Evolutionary conservation across 2,113 vertebrate genomes (phyloP).

Genomic region (Gadus macrocephalus): DNA sequence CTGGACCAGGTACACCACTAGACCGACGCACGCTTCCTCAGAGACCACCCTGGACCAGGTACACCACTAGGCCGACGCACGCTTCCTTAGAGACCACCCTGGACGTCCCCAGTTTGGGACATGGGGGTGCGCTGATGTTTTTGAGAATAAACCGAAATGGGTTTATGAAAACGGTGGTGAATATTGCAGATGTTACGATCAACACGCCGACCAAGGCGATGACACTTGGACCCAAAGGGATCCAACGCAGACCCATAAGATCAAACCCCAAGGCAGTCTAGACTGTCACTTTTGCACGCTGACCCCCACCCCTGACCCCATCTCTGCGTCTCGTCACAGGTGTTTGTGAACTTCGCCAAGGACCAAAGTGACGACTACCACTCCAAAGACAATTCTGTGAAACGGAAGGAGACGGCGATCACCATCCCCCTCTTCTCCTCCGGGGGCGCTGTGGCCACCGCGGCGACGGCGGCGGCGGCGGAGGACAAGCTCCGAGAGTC

Average conservation of each 20-base stretch:
- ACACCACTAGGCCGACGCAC: not conserved
- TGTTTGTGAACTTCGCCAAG: conserved; percentile 99
- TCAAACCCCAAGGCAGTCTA: too few species aligned
- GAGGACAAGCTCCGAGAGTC: conserved; percentile 77
- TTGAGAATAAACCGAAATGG: too few species aligned
- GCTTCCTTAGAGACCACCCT: conserved; percentile 33
- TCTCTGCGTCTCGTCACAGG: conserved; percentile 68
- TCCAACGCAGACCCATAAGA: too few species aligned
- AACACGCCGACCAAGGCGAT: too few species aligned
- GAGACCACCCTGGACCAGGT: conserved; percentile 97
- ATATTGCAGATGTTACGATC: too few species aligned
- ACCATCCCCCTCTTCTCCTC: conserved; percentile 74
- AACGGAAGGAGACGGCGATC: conserved; percentile 80
- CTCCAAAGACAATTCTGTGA: conserved; percentile 85
- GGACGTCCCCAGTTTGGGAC: too few species aligned
- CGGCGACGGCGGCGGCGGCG: conserved; percentile 50
- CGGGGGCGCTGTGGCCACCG: conserved; percentile 20
- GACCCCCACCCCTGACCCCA: not conserved
- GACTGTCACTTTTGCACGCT: not conserved
- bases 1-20: conserved; percentile 49
- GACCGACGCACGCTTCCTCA: too few species aligned
- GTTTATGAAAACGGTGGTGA: too few species aligned
- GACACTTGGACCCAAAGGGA: too few species aligned
- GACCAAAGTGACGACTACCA: conserved; percentile 98
- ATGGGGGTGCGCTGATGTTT: too few species aligned